Conservation (phyloP, 1,140 invertebrate genomes). For the Polypedilum pembai region DNA sequence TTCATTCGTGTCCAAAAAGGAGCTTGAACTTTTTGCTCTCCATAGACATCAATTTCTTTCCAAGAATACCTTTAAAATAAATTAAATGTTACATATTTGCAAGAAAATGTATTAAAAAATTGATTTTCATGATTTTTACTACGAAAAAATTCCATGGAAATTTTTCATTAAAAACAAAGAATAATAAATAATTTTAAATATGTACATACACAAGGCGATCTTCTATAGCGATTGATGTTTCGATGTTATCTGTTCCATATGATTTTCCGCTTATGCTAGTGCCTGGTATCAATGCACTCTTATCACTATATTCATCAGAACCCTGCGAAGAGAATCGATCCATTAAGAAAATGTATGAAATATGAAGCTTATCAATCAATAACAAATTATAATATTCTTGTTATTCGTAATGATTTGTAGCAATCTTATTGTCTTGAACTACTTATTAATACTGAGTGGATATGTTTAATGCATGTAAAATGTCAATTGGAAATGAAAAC, state of each 20-base stretch:
- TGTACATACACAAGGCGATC: slow-evolving; percentile 52
- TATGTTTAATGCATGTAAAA: not conserved
- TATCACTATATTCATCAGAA: not conserved
- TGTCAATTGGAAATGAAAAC: slow-evolving; percentile 16
- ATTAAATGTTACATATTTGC: too few relatives aligned
- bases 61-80: slow-evolving; percentile 54
- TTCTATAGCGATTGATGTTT: slow-evolving; percentile 36
- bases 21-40: slow-evolving; percentile 39
- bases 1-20: slow-evolving; percentile 39
- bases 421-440: not conserved
- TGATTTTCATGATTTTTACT: too few relatives aligned
- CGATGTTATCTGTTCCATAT: not conserved
- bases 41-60: slow-evolving; percentile 61
- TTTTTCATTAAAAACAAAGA: too few relatives aligned
- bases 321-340: not conserved
- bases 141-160: too few relatives aligned
- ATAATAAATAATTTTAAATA: too few relatives aligned
- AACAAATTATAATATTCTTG: not conserved
- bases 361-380: not conserved
- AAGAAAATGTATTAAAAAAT: too few relatives aligned
- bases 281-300: not conserved
- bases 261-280: not conserved
- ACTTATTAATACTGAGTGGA: not conserved
- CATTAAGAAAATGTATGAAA: not conserved
- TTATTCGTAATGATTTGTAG: not conserved